Percentiles rank a stretch among this genome's conserved stretches.
These are phyloP conservation scores for Pangasianodon hypophthalmus DNA, from an alignment of 2,113 vertebrate species.

Conservation along the genomic window DNA sequence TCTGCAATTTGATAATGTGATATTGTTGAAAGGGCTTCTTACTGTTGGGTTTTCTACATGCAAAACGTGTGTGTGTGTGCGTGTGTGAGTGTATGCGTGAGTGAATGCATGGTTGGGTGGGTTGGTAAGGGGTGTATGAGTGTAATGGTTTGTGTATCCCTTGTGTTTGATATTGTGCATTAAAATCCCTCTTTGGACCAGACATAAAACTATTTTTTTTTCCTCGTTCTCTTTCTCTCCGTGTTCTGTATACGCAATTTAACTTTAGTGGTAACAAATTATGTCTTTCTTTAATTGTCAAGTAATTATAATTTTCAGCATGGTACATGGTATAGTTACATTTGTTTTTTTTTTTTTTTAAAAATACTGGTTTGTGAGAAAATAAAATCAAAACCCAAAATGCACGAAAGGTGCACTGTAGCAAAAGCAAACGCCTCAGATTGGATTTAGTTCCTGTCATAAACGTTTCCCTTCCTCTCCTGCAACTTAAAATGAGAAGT, in stretches of 20 bases:
- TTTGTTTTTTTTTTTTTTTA: no score
- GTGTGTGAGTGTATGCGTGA: neutral
- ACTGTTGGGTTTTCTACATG: slow-evolving; percentile 52
- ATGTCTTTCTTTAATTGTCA: slow-evolving; percentile 65
- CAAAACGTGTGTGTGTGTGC: neutral
- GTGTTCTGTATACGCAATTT: slow-evolving; percentile 57
- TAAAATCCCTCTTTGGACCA: slow-evolving; percentile 47
- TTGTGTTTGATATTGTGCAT: slow-evolving; percentile 50
- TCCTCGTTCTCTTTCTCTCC: slow-evolving; percentile 33
- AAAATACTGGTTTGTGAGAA: neutral
- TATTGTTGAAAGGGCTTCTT: slow-evolving; percentile 64
- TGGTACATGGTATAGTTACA: no score
- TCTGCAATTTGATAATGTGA: slow-evolving; percentile 56
- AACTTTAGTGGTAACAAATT: slow-evolving; percentile 49
- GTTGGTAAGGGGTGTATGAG: slow-evolving; percentile 2
- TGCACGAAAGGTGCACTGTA: neutral
- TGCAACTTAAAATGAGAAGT: neutral
- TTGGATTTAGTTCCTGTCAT: neutral
- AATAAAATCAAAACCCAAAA: neutral
- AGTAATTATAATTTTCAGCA: slow-evolving; percentile 68
- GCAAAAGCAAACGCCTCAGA: neutral
- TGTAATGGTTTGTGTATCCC: slow-evolving; percentile 23
- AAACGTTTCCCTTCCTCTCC: neutral
- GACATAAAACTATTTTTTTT: neutral
- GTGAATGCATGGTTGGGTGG: slow-evolving; percentile 52